These are phyloP conservation scores for Diaphora mendica DNA, from an alignment of 2,888 invertebrate species.

Conservation along the genomic window DNA sequence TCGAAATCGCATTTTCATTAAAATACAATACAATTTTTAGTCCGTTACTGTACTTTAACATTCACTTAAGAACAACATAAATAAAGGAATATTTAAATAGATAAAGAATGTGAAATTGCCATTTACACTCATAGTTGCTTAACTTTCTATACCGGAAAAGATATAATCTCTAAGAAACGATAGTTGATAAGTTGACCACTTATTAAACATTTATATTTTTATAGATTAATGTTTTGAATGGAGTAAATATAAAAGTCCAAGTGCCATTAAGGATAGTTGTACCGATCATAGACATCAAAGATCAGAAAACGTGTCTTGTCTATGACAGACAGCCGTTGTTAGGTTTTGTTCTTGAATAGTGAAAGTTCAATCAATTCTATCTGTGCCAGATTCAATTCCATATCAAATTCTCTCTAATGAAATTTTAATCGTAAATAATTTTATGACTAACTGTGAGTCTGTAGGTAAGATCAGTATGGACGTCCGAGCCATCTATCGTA, in stretches of 20 bases:
- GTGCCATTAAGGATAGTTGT: constrained; percentile 14
- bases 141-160: constrained; percentile 54
- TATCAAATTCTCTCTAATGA: constrained; percentile 30
- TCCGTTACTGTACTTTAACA: too few relatives aligned
- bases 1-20: too few relatives aligned
- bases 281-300: constrained; percentile 20
- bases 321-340: constrained; percentile 33
- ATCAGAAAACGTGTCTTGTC: constrained; percentile 32
- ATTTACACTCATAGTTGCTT: constrained; percentile 29
- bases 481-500: constrained; percentile 74
- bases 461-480: constrained; percentile 51
- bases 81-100: constrained; percentile 22
- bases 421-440: constrained; percentile 11
- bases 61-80: neutral
- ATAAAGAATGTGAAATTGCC: constrained; percentile 31
- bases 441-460: constrained; percentile 24
- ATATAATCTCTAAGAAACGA: constrained; percentile 55
- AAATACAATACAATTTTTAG: too few relatives aligned
- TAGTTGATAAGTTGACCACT: constrained; percentile 46
- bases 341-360: constrained; percentile 48
- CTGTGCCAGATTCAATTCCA: constrained; percentile 35
- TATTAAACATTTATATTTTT: constrained; percentile 54
- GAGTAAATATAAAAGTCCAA: constrained; percentile 36
- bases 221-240: constrained; percentile 48
- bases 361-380: constrained; percentile 52